phyloP scores from a whole-genome alignment of 2,888 invertebrate species.

The Melinaea marsaeus region DNA sequence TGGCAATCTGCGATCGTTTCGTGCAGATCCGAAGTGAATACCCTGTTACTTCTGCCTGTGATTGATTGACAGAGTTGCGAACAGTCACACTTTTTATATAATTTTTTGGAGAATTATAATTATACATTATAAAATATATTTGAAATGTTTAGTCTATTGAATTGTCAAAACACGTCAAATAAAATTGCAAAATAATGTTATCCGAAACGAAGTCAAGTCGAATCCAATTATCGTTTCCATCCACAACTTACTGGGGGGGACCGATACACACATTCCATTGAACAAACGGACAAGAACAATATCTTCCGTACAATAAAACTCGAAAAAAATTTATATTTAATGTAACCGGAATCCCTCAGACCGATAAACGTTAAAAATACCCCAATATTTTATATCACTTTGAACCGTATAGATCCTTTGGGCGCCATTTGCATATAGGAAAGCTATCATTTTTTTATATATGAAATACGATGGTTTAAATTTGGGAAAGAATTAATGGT shows the following conservation, averaged over 20 bases:
- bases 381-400: conserved; percentile 67
- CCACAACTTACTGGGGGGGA: conserved; percentile 28
- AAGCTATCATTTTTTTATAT: conserved; percentile 49
- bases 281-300: conserved; percentile 54
- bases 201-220: too few species aligned
- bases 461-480: conserved; percentile 49
- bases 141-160: too few species aligned
- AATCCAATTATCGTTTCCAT: conserved; percentile 37
- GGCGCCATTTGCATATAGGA: conserved; percentile 63
- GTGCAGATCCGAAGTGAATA: conserved; percentile 62
- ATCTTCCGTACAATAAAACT: conserved; percentile 74
- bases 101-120: neutral
- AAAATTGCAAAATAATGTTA: too few species aligned
- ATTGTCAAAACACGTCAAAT: too few species aligned
- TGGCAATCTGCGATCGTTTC: conserved; percentile 65
- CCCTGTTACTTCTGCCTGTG: conserved; percentile 47
- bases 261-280: conserved; percentile 32
- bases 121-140: too few species aligned
- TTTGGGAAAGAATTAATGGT: conserved; percentile 72
- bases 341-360: conserved; percentile 61
- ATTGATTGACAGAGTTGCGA: conserved; percentile 26
- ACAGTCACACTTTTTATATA: neutral
- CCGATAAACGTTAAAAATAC: conserved; percentile 68
- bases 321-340: conserved; percentile 63
- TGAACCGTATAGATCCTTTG: conserved; percentile 61